phyloP scores from a whole-genome alignment of 1,140 invertebrate species.

The Agrypnia vestita region DNA sequence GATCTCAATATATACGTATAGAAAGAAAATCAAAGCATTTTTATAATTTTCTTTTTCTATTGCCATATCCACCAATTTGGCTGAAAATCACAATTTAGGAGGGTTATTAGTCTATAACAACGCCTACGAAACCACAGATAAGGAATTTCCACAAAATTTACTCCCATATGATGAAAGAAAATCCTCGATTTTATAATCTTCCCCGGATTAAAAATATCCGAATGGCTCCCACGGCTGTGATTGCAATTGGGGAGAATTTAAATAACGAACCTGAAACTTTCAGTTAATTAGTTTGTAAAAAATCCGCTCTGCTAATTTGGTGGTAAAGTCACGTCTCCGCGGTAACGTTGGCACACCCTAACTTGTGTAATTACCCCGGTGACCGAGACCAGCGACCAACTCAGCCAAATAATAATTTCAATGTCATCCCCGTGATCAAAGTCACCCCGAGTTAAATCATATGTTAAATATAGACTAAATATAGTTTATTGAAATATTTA shows the following conservation, averaged over 20 bases:
- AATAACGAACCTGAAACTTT: conserved; percentile 43
- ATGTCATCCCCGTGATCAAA: not conserved
- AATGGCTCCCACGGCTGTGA: conserved; percentile 10
- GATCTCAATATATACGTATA: too few species aligned
- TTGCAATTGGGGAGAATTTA: conserved; percentile 36
- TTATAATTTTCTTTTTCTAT: too few species aligned
- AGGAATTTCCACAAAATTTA: too few species aligned
- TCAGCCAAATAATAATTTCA: not conserved
- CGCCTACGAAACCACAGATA: too few species aligned
- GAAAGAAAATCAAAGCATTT: too few species aligned
- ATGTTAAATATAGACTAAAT: too few species aligned
- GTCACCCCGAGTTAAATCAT: not conserved
- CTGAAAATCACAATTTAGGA: too few species aligned
- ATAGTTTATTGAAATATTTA: too few species aligned
- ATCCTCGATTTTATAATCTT: too few species aligned
- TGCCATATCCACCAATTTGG: too few species aligned
- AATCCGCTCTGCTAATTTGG: not conserved
- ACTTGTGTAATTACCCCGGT: conserved; percentile 57
- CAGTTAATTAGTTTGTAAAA: conserved; percentile 54
- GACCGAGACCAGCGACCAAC: not conserved
- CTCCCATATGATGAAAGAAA: not conserved
- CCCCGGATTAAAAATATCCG: not conserved
- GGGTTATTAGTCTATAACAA: too few species aligned
- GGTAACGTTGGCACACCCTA: conserved; percentile 54
- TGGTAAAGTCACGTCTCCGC: not conserved